phyloP scores from a whole-genome alignment of 2,888 invertebrate species.

The Polia nebulosa region DNA sequence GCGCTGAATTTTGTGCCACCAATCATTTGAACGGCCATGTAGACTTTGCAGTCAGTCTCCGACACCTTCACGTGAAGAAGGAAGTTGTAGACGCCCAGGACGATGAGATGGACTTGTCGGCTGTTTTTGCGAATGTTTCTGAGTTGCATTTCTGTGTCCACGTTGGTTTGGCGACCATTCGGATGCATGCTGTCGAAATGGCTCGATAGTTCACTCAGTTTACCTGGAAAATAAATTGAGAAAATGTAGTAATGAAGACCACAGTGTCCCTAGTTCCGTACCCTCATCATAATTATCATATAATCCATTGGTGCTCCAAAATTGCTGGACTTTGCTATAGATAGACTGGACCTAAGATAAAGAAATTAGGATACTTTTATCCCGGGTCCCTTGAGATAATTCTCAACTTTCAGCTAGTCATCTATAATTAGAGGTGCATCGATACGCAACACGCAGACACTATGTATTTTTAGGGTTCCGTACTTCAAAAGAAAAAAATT shows the following conservation, averaged over 20 bases:
- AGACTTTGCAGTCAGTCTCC: conserved; percentile 66
- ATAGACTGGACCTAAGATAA: too few species aligned
- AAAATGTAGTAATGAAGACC: background rate
- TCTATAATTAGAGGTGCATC: too few species aligned
- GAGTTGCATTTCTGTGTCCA: conserved; percentile 77
- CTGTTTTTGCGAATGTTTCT: conserved; percentile 64
- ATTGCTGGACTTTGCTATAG: too few species aligned
- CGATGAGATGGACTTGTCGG: conserved; percentile 70
- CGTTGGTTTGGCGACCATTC: conserved; percentile 67
- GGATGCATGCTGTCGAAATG: conserved; percentile 79
- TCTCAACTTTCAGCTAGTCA: too few species aligned
- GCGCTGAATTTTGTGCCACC: conserved; percentile 79
- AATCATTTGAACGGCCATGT: conserved; percentile 76
- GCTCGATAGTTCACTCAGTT: conserved; percentile 71
- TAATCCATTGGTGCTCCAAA: too few species aligned
- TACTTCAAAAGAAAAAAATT: too few species aligned
- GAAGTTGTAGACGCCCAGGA: conserved; percentile 75
- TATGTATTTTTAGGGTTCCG: too few species aligned
- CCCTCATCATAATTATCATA: too few species aligned
- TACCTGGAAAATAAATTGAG: conserved; percentile 78
- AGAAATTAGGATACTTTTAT: too few species aligned
- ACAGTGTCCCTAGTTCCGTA: too few species aligned
- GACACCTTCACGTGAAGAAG: conserved; percentile 76
- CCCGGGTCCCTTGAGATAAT: too few species aligned
- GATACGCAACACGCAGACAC: too few species aligned